These are phyloP conservation scores for Syndactyla subalaris DNA, from an alignment of 2,797 vertebrate genomes.

Conservation along the genomic window DNA sequence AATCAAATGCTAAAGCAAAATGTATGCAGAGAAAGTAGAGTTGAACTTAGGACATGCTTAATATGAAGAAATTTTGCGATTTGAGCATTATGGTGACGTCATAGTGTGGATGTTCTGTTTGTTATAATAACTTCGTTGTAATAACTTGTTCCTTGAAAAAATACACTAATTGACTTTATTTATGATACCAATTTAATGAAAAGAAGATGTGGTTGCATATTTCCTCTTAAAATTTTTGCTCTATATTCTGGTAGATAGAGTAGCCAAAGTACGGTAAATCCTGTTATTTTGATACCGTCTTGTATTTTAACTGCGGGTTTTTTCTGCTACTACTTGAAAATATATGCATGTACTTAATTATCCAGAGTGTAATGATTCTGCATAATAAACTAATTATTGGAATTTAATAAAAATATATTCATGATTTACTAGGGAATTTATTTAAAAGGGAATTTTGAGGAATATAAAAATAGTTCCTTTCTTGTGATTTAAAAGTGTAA, in stretches of 20 bases:
- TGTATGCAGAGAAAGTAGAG: not conserved
- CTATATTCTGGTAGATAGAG: not conserved
- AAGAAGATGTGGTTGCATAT: not conserved
- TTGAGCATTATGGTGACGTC: not conserved
- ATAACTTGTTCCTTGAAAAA: not conserved
- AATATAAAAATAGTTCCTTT: not conserved
- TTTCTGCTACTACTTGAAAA: not conserved
- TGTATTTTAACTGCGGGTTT: not conserved
- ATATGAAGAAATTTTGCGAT: not conserved
- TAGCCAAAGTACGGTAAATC: not conserved
- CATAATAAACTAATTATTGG: not conserved
- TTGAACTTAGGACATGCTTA: not conserved
- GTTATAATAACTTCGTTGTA: not conserved
- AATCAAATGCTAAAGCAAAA: not conserved
- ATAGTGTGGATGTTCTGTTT: not conserved
- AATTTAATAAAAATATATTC: not conserved
- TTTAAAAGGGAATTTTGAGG: not conserved
- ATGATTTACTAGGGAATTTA: not conserved
- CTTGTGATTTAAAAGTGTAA: not conserved
- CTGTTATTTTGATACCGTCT: not conserved
- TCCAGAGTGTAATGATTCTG: not conserved
- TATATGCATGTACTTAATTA: not conserved
- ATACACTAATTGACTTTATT: not conserved
- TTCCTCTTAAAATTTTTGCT: not conserved
- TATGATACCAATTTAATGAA: not conserved